Conservation (phyloP, 2,888 invertebrate species). For the Dolichopus griseipennis region DNA sequence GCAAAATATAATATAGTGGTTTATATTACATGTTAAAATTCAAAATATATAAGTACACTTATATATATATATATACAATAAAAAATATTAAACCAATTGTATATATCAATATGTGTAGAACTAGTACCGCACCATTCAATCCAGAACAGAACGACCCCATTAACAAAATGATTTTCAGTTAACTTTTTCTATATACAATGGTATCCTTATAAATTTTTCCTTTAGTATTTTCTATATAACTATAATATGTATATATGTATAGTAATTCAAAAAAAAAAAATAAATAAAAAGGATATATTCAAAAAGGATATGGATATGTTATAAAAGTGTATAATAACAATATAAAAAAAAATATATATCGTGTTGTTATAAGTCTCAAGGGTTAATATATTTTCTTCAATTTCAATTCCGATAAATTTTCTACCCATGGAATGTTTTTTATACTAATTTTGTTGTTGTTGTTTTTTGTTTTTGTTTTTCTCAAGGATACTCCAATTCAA, state of each 20-base stretch:
- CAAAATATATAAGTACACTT: background rate
- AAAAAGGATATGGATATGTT: too few species aligned
- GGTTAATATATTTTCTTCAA: background rate
- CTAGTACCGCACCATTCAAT: too few species aligned
- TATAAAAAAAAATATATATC: background rate
- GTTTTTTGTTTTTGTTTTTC: background rate
- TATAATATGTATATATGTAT: too few species aligned
- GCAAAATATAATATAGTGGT: background rate
- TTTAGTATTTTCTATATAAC: too few species aligned
- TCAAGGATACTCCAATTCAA: slow-evolving; percentile 3
- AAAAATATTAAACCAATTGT: too few species aligned
- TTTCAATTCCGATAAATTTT: background rate
- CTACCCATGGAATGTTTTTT: background rate
- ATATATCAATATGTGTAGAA: too few species aligned
- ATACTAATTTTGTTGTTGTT: too few species aligned
- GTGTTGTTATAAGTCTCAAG: background rate
- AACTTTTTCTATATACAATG: background rate
- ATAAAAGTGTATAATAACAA: background rate
- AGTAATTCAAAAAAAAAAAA: too few species aligned
- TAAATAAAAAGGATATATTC: too few species aligned
- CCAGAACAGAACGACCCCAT: background rate
- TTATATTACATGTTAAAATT: background rate
- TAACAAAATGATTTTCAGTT: background rate
- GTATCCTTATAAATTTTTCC: too few species aligned
- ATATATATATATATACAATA: too few species aligned